Percentiles rank a stretch among this genome's conserved stretches.
Conservation (phyloP, 1,140 invertebrate genomes). For the Vanessa tameamea region DNA sequence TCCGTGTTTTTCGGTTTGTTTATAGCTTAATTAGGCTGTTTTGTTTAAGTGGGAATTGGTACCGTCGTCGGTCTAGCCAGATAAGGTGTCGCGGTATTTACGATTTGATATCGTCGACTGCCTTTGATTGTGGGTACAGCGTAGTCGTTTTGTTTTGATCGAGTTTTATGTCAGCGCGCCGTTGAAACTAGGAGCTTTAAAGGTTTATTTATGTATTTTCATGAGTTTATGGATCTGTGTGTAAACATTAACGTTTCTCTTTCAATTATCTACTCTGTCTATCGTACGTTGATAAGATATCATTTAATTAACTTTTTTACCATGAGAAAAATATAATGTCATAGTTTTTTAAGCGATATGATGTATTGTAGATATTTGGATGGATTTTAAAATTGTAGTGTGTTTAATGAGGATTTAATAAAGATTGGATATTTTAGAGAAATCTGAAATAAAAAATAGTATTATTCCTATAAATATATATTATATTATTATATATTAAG, state of each 20-base stretch:
- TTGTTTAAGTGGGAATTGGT: slow-evolving; percentile 72
- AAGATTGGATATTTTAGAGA: neutral
- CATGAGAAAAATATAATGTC: neutral
- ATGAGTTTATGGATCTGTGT: slow-evolving; percentile 8
- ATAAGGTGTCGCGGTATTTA: slow-evolving; percentile 79
- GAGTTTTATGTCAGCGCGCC: slow-evolving; percentile 43
- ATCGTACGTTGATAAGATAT: neutral
- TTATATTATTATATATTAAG: slow-evolving; percentile 52
- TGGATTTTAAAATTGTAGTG: no score
- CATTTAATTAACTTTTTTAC: neutral
- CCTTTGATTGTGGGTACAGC: slow-evolving; percentile 49
- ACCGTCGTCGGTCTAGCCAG: slow-evolving; percentile 64
- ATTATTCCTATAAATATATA: slow-evolving; percentile 30
- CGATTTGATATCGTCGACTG: slow-evolving; percentile 66
- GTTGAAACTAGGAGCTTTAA: slow-evolving; percentile 33
- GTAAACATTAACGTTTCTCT: slow-evolving; percentile 12
- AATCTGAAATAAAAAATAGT: neutral
- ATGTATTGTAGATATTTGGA: no score
- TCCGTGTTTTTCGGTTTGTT: slow-evolving; percentile 76
- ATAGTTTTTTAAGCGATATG: neutral
- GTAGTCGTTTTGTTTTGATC: slow-evolving; percentile 65
- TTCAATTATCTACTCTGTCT: slow-evolving; percentile 6
- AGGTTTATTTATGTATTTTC: slow-evolving; percentile 33
- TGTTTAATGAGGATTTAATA: neutral
- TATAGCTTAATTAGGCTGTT: slow-evolving; percentile 81